These are phyloP conservation scores for Torymus tubicola DNA, from an alignment of 2,888 invertebrate species.

Conservation along the genomic window DNA sequence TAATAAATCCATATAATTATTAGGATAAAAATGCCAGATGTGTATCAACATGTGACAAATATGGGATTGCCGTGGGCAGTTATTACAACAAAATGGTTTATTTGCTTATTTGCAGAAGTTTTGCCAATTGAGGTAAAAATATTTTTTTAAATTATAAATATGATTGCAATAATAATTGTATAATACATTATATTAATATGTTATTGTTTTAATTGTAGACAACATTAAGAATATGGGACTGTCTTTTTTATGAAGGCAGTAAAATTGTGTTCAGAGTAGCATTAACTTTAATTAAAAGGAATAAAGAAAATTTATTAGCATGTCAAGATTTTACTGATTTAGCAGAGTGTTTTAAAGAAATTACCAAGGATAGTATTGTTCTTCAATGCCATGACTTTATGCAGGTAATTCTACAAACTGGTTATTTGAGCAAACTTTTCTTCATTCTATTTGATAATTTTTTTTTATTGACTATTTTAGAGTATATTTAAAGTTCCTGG, in stretches of 20 bases:
- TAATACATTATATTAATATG: slow-evolving; percentile 25
- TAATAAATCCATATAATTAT: slow-evolving; percentile 51
- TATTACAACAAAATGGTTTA: slow-evolving; percentile 96
- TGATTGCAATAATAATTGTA: slow-evolving; percentile 21
- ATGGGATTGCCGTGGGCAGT: slow-evolving; percentile 93
- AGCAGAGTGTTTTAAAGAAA: slow-evolving; percentile 89
- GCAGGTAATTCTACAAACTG: slow-evolving; percentile 80
- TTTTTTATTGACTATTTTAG: slow-evolving; percentile 74
- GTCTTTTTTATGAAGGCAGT: slow-evolving; percentile 94
- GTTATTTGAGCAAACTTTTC: slow-evolving; percentile 6
- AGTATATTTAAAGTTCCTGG: slow-evolving; percentile 90
- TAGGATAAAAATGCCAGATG: slow-evolving; percentile 87
- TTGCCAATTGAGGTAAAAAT: slow-evolving; percentile 87
- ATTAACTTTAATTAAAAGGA: slow-evolving; percentile 87
- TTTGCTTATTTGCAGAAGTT: slow-evolving; percentile 95
- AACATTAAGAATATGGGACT: slow-evolving; percentile 96
- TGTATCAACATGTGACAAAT: slow-evolving; percentile 87
- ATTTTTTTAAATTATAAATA: slow-evolving; percentile 30
- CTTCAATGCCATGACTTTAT: slow-evolving; percentile 93
- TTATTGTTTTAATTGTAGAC: slow-evolving; percentile 79
- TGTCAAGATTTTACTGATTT: slow-evolving; percentile 89
- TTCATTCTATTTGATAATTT: slow-evolving; percentile 19
- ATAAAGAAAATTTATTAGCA: slow-evolving; percentile 84
- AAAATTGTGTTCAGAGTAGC: slow-evolving; percentile 95
- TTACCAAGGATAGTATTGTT: slow-evolving; percentile 87